phyloP scores from a whole-genome alignment of 2,113 vertebrate genomes.

The Barnardius zonarius region DNA sequence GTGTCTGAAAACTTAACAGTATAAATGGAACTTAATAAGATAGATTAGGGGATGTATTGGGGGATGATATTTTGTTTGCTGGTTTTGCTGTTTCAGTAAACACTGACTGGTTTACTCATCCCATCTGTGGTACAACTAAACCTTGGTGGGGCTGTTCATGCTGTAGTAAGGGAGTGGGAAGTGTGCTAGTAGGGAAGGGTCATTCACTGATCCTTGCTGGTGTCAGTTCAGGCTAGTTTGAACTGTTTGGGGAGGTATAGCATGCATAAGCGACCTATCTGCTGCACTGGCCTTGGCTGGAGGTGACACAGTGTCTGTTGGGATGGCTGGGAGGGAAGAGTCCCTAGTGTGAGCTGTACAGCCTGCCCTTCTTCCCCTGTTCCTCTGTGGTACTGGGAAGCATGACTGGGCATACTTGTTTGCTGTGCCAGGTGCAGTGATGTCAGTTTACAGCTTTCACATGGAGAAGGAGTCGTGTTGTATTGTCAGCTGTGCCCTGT shows the following conservation, averaged over 20 bases:
- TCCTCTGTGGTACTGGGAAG: background rate
- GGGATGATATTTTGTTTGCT: background rate
- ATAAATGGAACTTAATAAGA: background rate
- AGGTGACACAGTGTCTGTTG: background rate
- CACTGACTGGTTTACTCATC: background rate
- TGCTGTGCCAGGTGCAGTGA: background rate
- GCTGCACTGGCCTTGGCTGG: accelerated
- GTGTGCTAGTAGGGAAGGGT: background rate
- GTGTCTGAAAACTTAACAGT: background rate
- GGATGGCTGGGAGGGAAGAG: background rate
- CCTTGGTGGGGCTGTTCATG: background rate
- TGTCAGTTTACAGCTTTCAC: background rate
- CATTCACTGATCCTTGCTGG: accelerated
- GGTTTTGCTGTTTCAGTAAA: background rate
- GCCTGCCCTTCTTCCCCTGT: background rate
- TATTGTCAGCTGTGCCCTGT: background rate
- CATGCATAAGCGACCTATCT: background rate
- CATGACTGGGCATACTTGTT: background rate
- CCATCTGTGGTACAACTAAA: background rate
- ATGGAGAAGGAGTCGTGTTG: background rate
- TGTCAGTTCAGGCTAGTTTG: background rate
- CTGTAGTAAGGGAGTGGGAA: background rate
- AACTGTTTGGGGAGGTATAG: background rate
- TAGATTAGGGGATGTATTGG: background rate
- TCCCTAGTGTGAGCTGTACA: background rate